Evolutionary conservation across 2,113 vertebrate genomes (phyloP).

Genomic region (Corapipo altera): DNA sequence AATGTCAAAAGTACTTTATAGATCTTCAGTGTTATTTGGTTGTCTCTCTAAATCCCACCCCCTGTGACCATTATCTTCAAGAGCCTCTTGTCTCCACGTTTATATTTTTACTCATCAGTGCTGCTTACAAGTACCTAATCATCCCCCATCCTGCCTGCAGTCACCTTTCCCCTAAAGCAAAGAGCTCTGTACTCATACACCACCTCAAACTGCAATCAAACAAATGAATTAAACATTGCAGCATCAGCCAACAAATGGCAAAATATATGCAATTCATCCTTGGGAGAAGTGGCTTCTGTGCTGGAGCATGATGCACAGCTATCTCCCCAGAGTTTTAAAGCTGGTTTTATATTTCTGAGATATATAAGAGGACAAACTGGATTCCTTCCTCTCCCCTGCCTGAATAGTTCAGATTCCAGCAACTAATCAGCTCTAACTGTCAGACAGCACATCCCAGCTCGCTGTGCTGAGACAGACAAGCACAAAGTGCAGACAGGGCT

Average conservation of each 20-base stretch:
- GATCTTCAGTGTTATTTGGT: neutral
- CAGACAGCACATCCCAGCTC: neutral
- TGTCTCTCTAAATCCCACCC: neutral
- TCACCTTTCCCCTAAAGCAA: neutral
- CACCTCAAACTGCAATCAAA: neutral
- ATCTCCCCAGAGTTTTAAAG: neutral
- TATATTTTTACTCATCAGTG: slow-evolving; percentile 5
- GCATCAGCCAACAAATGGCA: neutral
- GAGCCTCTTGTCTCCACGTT: neutral
- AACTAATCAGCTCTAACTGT: neutral
- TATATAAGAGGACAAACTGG: neutral
- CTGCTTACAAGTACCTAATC: slow-evolving; percentile 9
- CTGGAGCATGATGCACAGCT: neutral
- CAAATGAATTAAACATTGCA: neutral
- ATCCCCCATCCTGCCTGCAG: neutral
- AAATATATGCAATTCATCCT: neutral
- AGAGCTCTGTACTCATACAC: neutral
- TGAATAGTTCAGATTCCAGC: neutral
- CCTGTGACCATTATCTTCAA: slow-evolving; percentile 25
- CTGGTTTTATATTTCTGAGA: neutral
- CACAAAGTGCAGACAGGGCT: fast-evolving
- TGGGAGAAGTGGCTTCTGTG: neutral
- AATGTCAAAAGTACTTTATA: slow-evolving; percentile 31
- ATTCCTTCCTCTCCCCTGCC: neutral
- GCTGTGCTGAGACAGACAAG: neutral